Evolutionary conservation across 2,888 invertebrate species (phyloP).

Genomic region (Drosophila macrospina): DNA sequence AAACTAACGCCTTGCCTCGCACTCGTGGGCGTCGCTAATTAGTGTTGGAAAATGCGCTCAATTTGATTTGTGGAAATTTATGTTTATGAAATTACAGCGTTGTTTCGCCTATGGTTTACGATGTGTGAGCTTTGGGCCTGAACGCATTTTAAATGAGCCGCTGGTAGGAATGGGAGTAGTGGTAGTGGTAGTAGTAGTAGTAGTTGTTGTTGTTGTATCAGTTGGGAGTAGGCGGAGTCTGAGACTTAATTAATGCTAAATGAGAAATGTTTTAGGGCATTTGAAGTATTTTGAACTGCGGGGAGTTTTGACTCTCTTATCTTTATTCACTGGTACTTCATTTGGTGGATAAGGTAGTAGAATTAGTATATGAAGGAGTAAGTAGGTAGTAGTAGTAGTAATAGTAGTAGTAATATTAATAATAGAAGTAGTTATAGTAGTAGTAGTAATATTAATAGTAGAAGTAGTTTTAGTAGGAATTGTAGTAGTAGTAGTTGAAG

Average conservation of each 20-base stretch:
- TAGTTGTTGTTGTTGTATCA: not conserved
- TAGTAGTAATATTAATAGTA: too few relatives aligned
- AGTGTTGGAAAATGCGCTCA: slow-evolving; percentile 77
- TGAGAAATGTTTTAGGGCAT: slow-evolving; percentile 22
- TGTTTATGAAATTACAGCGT: slow-evolving; percentile 63
- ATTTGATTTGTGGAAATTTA: slow-evolving; percentile 81
- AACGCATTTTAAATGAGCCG: slow-evolving; percentile 71
- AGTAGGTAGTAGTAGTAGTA: too few relatives aligned
- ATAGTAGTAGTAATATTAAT: too few relatives aligned
- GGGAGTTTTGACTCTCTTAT: slow-evolving; percentile 32
- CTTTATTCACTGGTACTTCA: slow-evolving; percentile 30
- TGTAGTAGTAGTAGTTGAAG: too few relatives aligned
- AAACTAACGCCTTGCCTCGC: slow-evolving; percentile 44
- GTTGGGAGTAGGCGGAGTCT: slow-evolving; percentile 20
- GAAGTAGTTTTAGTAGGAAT: too few relatives aligned
- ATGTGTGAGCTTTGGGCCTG: slow-evolving; percentile 71
- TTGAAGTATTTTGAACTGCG: slow-evolving; percentile 31
- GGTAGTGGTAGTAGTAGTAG: slow-evolving; percentile 7
- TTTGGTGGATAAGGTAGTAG: not conserved
- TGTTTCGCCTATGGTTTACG: slow-evolving; percentile 65
- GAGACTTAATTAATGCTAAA: slow-evolving; percentile 39
- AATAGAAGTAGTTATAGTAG: too few relatives aligned
- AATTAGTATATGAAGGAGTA: not conserved
- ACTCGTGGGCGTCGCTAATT: slow-evolving; percentile 79
- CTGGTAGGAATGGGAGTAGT: slow-evolving; percentile 6